Percentiles rank a stretch among this genome's conserved stretches.
Evolutionary conservation across 1,140 invertebrate genomes (phyloP).

Genomic region (Cherax destructor): DNA sequence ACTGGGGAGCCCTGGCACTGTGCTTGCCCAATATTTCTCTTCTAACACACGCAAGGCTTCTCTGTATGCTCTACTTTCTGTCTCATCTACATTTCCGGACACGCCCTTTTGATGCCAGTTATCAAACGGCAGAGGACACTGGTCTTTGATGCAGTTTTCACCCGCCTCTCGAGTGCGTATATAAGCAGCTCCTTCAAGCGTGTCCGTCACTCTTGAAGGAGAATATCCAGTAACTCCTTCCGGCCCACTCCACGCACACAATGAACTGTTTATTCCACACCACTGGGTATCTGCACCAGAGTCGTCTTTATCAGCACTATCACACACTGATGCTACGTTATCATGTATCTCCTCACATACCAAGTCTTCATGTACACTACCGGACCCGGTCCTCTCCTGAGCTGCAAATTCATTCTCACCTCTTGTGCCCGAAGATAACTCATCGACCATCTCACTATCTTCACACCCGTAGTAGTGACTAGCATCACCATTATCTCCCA

Average conservation of each 20-base stretch:
- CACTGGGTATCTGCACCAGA: conserved; percentile 6
- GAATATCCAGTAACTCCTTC: neutral
- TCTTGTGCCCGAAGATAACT: neutral
- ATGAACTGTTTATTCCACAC: neutral
- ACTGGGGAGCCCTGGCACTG: conserved; percentile 20
- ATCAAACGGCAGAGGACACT: neutral
- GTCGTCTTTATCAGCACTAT: conserved; percentile 16
- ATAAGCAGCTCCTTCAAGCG: neutral
- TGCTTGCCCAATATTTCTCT: neutral
- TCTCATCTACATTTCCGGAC: neutral
- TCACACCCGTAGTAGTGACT: conserved; percentile 17
- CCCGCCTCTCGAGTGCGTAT: neutral
- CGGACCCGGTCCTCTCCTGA: too few relatives aligned
- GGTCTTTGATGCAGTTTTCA: neutral
- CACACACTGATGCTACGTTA: conserved; percentile 9
- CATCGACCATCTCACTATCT: conserved; percentile 1
- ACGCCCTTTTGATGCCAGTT: neutral
- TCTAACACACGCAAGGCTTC: conserved; percentile 1
- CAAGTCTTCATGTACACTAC: neutral
- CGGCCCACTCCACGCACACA: neutral
- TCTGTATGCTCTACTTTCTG: neutral
- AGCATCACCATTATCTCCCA: neutral
- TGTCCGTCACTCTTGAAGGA: neutral
- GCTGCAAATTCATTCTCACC: neutral
- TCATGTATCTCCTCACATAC: neutral